phyloP scores from a whole-genome alignment of 2,888 invertebrate species.

The Trichogramma dendrolimi region DNA sequence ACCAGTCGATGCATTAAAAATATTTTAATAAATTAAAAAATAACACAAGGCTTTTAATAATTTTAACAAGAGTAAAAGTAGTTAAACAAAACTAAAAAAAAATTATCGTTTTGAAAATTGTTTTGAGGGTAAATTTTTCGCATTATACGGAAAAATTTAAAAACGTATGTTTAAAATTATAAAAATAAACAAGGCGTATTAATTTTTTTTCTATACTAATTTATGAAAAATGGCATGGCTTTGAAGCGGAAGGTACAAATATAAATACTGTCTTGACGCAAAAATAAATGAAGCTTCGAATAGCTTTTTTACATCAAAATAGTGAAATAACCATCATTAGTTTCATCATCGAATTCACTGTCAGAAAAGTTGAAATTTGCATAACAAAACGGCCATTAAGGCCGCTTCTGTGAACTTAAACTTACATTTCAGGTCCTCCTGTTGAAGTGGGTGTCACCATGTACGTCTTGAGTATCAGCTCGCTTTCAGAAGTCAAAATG shows the following conservation, averaged over 20 bases:
- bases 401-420: constrained; percentile 50
- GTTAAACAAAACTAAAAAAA: too few relatives aligned
- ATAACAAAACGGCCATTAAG: constrained; percentile 33
- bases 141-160: too few relatives aligned
- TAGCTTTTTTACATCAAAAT: constrained; percentile 12
- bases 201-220: not conserved
- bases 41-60: too few relatives aligned
- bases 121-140: too few relatives aligned
- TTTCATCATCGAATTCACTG: constrained; percentile 16
- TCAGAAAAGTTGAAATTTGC: constrained; percentile 10
- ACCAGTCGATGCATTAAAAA: too few relatives aligned
- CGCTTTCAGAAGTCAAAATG: constrained; percentile 80
- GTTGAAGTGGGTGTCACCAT: constrained; percentile 78
- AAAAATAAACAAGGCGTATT: too few relatives aligned
- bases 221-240: constrained; percentile 18
- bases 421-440: constrained; percentile 66
- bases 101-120: too few relatives aligned
- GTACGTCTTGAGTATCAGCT: constrained; percentile 78
- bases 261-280: too few relatives aligned
- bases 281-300: not conserved
- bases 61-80: too few relatives aligned
- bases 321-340: constrained; percentile 6
- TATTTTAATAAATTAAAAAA: too few relatives aligned
- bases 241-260: constrained; percentile 5
- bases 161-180: too few relatives aligned